Conservation (phyloP, 37 sponge, comb jelly and placozoan species). For the Crambe crambe region DNA sequence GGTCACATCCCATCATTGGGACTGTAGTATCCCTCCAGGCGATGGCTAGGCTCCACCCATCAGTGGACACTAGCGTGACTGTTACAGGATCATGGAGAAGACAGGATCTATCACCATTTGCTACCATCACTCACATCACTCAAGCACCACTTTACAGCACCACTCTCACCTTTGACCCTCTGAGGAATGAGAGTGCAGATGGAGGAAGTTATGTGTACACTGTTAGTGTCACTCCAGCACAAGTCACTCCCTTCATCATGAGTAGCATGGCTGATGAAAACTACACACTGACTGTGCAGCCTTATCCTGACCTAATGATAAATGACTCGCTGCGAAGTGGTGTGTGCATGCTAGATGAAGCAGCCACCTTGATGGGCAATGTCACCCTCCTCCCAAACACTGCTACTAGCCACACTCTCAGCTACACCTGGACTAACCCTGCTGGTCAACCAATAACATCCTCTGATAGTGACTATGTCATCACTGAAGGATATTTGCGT, state of each 20-base stretch:
- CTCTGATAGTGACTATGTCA: neutral
- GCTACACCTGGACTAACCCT: neutral
- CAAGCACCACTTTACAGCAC: neutral
- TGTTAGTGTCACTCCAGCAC: neutral
- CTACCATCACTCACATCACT: neutral
- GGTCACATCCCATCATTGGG: neutral
- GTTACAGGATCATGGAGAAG: conserved; percentile 12
- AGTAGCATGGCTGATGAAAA: neutral
- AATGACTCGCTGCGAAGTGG: neutral
- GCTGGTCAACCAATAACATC: neutral
- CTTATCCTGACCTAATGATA: neutral
- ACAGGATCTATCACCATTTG: neutral
- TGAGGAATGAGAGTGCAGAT: neutral
- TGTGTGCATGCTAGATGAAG: neutral
- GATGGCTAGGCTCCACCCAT: neutral
- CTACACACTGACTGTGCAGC: neutral
- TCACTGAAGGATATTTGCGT: neutral
- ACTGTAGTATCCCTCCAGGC: conserved; percentile 1
- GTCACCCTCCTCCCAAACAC: conserved; percentile 14
- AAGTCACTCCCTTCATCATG: neutral
- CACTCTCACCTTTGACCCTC: conserved; percentile 2
- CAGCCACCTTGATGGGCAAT: neutral
- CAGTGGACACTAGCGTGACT: conserved; percentile 32
- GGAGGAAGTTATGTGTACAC: conserved; percentile 11
- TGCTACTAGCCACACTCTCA: neutral